phyloP scores from a whole-genome alignment of 2,797 vertebrate genomes.

The Characodon lateralis region DNA sequence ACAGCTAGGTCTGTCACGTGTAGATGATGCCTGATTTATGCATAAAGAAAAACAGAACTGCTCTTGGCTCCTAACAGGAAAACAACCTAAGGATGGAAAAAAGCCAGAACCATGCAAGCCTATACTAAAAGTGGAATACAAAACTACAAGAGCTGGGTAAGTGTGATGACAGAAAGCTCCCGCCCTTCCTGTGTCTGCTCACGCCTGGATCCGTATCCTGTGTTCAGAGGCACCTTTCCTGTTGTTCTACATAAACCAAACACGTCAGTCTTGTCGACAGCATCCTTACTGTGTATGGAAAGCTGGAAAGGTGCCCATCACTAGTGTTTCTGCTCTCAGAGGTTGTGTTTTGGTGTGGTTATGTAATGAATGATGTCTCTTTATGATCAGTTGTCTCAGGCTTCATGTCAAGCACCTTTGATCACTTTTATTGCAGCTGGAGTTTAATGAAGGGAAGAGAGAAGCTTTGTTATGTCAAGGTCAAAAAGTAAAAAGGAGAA shows the following conservation, averaged over 20 bases:
- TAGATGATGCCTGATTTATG: neutral
- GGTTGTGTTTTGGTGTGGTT: neutral
- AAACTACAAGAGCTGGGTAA: slow-evolving; percentile 95
- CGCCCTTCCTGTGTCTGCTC: slow-evolving; percentile 66
- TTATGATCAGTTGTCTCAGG: neutral
- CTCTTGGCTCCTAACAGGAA: slow-evolving; percentile 83
- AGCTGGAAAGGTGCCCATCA: neutral
- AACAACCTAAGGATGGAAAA: slow-evolving; percentile 97
- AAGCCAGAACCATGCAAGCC: slow-evolving; percentile 99
- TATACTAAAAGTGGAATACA: slow-evolving; percentile 98
- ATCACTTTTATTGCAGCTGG: neutral
- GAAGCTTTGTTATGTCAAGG: slow-evolving; percentile 20
- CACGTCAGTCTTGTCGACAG: slow-evolving; percentile 15
- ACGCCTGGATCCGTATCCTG: slow-evolving; percentile 58
- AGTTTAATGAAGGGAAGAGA: slow-evolving; percentile 1
- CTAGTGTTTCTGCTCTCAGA: neutral
- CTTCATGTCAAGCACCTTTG: neutral
- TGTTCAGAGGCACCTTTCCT: slow-evolving; percentile 60
- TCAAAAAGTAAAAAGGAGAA: slow-evolving; percentile 24
- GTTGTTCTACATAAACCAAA: slow-evolving; percentile 49
- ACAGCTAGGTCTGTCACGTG: slow-evolving; percentile 5
- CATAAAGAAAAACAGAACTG: neutral
- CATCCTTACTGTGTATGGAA: neutral
- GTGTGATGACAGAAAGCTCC: slow-evolving; percentile 52
- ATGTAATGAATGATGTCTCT: neutral